phyloP scores from a whole-genome alignment of 2,113 vertebrate genomes.

The Scatophagus argus region DNA sequence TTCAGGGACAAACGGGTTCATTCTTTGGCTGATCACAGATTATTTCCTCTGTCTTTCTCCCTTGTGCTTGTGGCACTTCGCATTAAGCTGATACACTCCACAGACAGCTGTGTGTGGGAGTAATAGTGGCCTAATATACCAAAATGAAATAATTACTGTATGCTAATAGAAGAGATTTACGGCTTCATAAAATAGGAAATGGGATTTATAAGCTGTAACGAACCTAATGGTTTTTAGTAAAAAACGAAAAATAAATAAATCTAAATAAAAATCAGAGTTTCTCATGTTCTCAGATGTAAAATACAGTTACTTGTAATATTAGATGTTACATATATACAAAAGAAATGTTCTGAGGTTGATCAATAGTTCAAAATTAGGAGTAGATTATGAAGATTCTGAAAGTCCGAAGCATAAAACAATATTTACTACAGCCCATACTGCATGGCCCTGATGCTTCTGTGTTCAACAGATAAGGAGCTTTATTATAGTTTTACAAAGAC shows the following conservation, averaged over 20 bases:
- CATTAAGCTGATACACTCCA: not conserved
- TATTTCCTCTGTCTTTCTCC: not conserved
- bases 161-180: not conserved
- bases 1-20: slow-evolving; percentile 7
- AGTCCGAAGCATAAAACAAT: not conserved
- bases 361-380: not conserved
- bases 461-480: not conserved
- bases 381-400: not conserved
- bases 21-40: slow-evolving; percentile 3
- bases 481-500: no score
- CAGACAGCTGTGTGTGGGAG: not conserved
- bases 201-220: not conserved
- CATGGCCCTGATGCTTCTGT: not conserved
- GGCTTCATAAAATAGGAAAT: not conserved
- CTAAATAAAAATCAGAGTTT: not conserved
- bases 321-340: not conserved
- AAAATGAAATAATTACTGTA: not conserved
- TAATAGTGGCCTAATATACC: not conserved
- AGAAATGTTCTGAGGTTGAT: not conserved
- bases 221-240: not conserved
- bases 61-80: not conserved
- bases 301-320: not conserved
- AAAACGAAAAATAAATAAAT: no score
- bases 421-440: not conserved
- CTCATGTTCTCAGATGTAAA: not conserved